phyloP scores from a whole-genome alignment of 2,797 vertebrate species.

The Sebastes nivosus region DNA sequence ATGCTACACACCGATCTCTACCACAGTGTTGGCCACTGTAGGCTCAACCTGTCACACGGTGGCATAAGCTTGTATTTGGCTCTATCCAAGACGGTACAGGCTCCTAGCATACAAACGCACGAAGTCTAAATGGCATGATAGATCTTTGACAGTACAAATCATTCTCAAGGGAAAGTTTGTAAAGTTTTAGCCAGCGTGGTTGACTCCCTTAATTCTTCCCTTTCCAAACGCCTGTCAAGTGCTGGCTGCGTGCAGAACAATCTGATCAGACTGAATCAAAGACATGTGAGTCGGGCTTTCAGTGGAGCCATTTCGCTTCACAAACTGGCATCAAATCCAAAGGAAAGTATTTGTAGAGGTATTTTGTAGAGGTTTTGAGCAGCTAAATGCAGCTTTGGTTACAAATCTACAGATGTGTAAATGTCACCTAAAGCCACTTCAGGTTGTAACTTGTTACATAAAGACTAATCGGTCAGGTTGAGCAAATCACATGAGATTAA shows the following conservation, averaged over 20 bases:
- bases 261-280: constrained; percentile 45
- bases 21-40: constrained; percentile 1
- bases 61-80: constrained; percentile 5
- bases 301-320: constrained; percentile 18
- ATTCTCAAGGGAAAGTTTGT: constrained; percentile 31
- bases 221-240: constrained; percentile 46
- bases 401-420: constrained; percentile 12
- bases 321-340: constrained; percentile 30
- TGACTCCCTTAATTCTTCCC: constrained; percentile 30
- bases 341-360: constrained; percentile 14
- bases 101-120: constrained; percentile 28
- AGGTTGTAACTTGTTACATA: constrained; percentile 7
- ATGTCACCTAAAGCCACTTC: constrained; percentile 7
- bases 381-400: constrained; percentile 20
- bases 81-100: neutral
- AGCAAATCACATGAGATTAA: constrained; percentile 6
- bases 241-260: constrained; percentile 21
- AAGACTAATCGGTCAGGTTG: neutral
- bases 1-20: neutral
- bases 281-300: constrained; percentile 40
- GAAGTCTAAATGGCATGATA: constrained; percentile 11
- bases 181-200: constrained; percentile 18
- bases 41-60: constrained; percentile 2
- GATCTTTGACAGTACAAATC: constrained; percentile 33
- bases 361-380: constrained; percentile 32